Base-by-base conservation (phyloP, 2,113 vertebrate species). In the Cyprinodon brontotheroides region DNA sequence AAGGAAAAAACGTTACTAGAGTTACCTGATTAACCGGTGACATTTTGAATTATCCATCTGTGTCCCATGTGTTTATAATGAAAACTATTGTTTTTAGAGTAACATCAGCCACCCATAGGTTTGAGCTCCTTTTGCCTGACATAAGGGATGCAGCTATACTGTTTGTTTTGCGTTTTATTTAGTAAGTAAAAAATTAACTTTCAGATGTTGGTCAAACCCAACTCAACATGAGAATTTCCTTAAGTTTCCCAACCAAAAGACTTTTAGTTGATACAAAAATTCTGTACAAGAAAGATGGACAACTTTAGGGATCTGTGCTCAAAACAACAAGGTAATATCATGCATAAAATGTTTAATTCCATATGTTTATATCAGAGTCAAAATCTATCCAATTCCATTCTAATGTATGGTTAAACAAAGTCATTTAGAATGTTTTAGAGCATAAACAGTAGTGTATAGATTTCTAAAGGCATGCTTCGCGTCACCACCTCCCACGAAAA, bases 121-220 rank as follows among this genome's bases (percentile, higher is more conserved):
- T 68, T 11, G 37, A 60, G 22, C 40, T 20, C 29, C 71, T 39
- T 62, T 53, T 3, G 1, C 37, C 43, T 67, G 39, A 67, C 43
- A 14, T 10, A 60, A 50, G 61, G 37, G 3, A 39, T 39, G 2
- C 50, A 9, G 17, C 5, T 17, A 12, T 53, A 69, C 78, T 29
- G 20, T 59, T 45, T 7, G 10, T 59, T 70, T 67, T 62, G 65
- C 63, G 38, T 61, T 68, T 66, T 61, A 67, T 48, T 29, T 14
- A 2, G 22, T 74, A 65, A 70, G 29, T 36, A 61, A 76, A 74
- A 61, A 78, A 84, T 86, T 59, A 50, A 77, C 76, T 75, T 61
- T 48, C 39, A 47, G 48, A 62, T 48, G 66, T 38, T 71, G 43
- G 71, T 74, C 48, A 65, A 41, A 62, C 8, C 61, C 48, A 41